These are phyloP conservation scores for Zelleria hepariella DNA, from an alignment of 2,888 invertebrate genomes.

Conservation along the genomic window DNA sequence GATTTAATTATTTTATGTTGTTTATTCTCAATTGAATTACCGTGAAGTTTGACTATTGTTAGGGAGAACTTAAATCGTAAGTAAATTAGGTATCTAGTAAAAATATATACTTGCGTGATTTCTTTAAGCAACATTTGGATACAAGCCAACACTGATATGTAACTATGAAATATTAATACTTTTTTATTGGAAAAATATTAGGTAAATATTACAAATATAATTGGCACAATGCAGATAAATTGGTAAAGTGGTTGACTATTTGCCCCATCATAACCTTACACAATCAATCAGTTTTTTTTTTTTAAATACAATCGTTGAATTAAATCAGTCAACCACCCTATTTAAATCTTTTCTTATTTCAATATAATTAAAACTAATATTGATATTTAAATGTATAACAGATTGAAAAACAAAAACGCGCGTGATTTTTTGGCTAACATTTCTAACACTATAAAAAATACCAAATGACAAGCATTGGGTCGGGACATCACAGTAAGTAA, in stretches of 20 bases:
- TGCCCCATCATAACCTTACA: not conserved
- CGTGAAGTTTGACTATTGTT: constrained; percentile 28
- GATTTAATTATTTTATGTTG: not conserved
- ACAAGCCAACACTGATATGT: constrained; percentile 1
- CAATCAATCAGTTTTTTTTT: no score
- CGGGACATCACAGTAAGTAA: not conserved
- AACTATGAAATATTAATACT: constrained; percentile 3
- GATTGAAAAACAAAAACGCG: not conserved
- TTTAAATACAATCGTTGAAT: no score
- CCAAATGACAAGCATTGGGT: not conserved
- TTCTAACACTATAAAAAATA: not conserved
- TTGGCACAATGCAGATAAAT: not conserved
- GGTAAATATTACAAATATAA: not conserved
- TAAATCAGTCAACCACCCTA: no score
- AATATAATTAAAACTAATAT: no score
- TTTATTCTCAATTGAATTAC: constrained; percentile 11
- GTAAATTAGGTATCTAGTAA: constrained; percentile 22
- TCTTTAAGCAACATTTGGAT: constrained; percentile 18
- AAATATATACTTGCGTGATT: constrained; percentile 23
- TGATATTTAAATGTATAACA: no score
- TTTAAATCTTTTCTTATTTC: no score
- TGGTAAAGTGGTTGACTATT: not conserved
- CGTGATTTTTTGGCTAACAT: not conserved
- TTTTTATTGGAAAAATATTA: not conserved
- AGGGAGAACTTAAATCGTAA: constrained; percentile 31